phyloP scores from a whole-genome alignment of 37 sponge, comb jelly and placozoan genomes.

The Haliclona indistincta region DNA sequence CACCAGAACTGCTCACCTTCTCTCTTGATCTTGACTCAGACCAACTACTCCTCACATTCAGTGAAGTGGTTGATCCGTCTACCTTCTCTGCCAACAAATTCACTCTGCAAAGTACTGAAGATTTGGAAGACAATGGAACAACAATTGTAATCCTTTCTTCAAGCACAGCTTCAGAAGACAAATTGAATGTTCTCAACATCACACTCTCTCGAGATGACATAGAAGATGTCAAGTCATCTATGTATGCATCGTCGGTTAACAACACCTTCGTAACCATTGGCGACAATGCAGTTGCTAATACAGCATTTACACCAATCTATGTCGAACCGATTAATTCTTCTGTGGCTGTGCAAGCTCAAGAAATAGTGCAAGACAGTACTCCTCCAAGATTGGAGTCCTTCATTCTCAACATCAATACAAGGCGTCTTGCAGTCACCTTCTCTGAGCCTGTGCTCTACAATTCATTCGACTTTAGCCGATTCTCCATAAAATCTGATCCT shows the following conservation, averaged over 20 bases:
- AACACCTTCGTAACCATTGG: slow-evolving; percentile 7
- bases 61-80: slow-evolving; percentile 52
- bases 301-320: slow-evolving; percentile 32
- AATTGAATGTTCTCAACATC: slow-evolving; percentile 18
- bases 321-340: slow-evolving; percentile 5
- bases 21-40: slow-evolving; percentile 54
- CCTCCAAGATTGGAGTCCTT: slow-evolving; percentile 33
- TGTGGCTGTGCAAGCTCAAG: slow-evolving; percentile 22
- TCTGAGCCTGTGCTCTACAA: slow-evolving; percentile 54
- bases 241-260: slow-evolving; percentile 10
- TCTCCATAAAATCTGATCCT: slow-evolving; percentile 26
- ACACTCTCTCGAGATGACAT: slow-evolving; percentile 18
- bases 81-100: slow-evolving; percentile 27
- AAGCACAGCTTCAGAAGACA: slow-evolving; percentile 7
- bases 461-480: slow-evolving; percentile 33
- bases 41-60: slow-evolving; percentile 38
- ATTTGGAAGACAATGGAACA: slow-evolving; percentile 13
- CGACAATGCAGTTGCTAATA: slow-evolving; percentile 25
- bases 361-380: slow-evolving; percentile 32
- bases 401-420: slow-evolving; percentile 46
- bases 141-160: not conserved
- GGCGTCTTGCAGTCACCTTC: slow-evolving; percentile 59
- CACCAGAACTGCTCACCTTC: slow-evolving; percentile 33
- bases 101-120: slow-evolving; percentile 19
- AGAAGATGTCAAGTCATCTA: slow-evolving; percentile 19